Conservation (phyloP, 1,140 invertebrate species). For the Caenorhabditis elegans region DNA sequence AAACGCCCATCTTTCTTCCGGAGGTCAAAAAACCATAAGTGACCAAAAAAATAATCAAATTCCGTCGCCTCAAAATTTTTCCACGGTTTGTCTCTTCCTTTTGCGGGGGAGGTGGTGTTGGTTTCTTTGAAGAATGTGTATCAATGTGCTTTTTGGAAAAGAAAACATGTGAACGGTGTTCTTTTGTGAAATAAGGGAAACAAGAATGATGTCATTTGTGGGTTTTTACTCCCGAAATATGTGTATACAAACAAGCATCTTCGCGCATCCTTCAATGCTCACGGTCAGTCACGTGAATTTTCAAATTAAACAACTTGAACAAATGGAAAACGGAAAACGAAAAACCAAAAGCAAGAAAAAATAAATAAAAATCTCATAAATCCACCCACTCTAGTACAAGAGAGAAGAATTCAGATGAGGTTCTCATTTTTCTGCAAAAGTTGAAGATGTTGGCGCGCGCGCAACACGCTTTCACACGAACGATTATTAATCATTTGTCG, state of each 20-base stretch:
- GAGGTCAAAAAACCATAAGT: slow-evolving; percentile 24
- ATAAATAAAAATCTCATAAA: not conserved
- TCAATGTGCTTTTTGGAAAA: no score
- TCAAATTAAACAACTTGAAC: not conserved
- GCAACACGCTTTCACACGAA: not conserved
- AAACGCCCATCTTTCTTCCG: no score
- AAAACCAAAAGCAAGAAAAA: not conserved
- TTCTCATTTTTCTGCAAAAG: slow-evolving; percentile 8
- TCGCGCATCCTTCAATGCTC: no score
- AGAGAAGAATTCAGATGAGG: not conserved
- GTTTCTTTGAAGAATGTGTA: no score
- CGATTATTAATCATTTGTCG: slow-evolving; percentile 25
- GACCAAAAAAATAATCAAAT: slow-evolving; percentile 16
- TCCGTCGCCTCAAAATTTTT: not conserved
- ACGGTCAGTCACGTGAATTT: not conserved
- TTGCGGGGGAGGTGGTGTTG: not conserved
- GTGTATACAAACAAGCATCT: not conserved
- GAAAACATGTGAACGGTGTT: not conserved
- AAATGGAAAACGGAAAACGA: not conserved
- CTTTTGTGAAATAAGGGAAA: not conserved
- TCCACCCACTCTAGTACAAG: slow-evolving; percentile 11
- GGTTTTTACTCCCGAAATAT: not conserved
- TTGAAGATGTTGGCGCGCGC: not conserved
- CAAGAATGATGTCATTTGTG: not conserved
- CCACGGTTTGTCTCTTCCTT: not conserved